Base-by-base conservation (phyloP, 1,140 invertebrate species). In the Caenorhabditis tropicalis region DNA sequence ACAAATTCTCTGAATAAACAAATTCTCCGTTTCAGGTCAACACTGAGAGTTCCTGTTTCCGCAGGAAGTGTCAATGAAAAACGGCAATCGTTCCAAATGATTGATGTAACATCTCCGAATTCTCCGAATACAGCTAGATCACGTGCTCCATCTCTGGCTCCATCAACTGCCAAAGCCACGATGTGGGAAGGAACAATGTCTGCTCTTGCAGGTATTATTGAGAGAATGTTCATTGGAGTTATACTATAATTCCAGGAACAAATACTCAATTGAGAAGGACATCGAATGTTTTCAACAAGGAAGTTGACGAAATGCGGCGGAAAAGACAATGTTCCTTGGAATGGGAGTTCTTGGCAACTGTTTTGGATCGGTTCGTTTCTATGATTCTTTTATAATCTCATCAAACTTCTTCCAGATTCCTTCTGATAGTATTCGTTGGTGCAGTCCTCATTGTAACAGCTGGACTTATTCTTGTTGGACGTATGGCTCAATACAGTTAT, bases 331-430 rank as follows among this genome's bases (percentile, higher is more conserved):
- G 88, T 56, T 88, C 89, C 9, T 70, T 90, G n/a, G 89, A 90
- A 74, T 90, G 89, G 89, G 89, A 90, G 70, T 88, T 90, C 27
- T 80, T 90, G 36, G 89, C 89, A 12, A 91, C 90, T n/a, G 88
- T 90, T 31, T 53, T 90, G 10, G 89, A 90, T 83, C 82, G 89
- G 81, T 84, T n/a, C 19, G 49, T 43, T 9, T 43, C 10, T 31
- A 27, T 9, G 53, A 56, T 19, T 9, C 0, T 9, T 43, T 79
- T 19, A n/a, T 7, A 46, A 31, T 10, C 7, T 29, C 19, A 84
- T 74, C n/a, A n/a, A 27, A 0, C 12, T 33, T 24, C 27, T 48
- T 84, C 24, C 51, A 84, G 83, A 29, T 87, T 90, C 48, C 88
- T 90, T 12, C 82, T 90, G 24, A 86, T 90, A 58, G 65, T 88